Evolutionary conservation across 2,797 vertebrate species (phyloP), one percentile per base, ranked within the genome.

Genomic region (Eulemur mongoz): DNA sequence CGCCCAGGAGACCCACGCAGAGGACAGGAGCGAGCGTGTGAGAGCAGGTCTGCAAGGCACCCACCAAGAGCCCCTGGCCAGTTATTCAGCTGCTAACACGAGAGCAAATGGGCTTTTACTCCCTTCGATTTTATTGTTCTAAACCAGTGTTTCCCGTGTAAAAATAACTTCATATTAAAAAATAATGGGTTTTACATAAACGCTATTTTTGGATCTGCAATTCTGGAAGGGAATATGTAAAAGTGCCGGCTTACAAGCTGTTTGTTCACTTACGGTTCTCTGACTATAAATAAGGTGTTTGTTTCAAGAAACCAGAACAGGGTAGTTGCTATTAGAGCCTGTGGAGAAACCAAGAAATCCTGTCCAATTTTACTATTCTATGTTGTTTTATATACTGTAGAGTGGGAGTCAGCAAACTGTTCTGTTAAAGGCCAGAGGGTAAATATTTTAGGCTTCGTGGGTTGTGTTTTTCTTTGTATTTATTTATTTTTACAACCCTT

Each of bases 51-150:
- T 6, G 23, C 76, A 18, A 54, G 25, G n/a, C 27, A 3, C 30
- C n/a, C 4, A 0, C 5, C 10, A 6, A 30, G 5, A 13, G 23
- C 0, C 1, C 0, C 25, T 0, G 0, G 7, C 0, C 27, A 54
- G 70, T 3, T 14, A 17, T 1, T 43, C 27, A 1, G 65, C 13
- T 52, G 3, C 57, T 0, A 23, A 15, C 30, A 40, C 0, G 0
- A 4, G 3, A 22, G 63, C 57, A 25, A 40, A 43, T 0, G 2
- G 30, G 17, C 14, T 75, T 80, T 14, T 3, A 1, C 9, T 12
- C n/a, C 54, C 70, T 57, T 14, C 2, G 22, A 43, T 1, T 8
- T 18, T 3, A 23, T 0, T 12, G 17, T 13, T 35, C 43, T 45
- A 32, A 20, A 17, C n/a, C 25, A 13, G 4, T 2, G 5, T 4